Evolutionary conservation across 2,113 vertebrate species (phyloP).

Genomic region (Entelurus aequoreus): DNA sequence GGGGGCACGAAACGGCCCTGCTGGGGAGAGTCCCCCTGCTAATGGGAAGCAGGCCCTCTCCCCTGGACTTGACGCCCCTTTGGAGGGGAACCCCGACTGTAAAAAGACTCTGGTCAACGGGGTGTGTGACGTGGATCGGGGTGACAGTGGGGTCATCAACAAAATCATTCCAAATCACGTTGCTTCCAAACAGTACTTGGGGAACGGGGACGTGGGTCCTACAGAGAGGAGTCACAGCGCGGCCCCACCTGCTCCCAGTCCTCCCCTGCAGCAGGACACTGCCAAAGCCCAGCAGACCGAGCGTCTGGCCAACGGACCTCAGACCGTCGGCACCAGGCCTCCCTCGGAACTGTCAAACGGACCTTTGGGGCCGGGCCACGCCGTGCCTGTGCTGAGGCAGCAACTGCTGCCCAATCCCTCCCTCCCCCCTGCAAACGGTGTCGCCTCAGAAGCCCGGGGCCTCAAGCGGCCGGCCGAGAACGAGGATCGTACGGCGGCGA

Average conservation of each 20-base stretch:
- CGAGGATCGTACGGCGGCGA: constrained; percentile 75
- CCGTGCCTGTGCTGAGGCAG: constrained; percentile 76
- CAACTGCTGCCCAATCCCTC: constrained; percentile 84
- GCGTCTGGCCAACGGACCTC: constrained; percentile 93
- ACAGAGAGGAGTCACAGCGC: constrained; percentile 74
- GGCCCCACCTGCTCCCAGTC: constrained; percentile 71
- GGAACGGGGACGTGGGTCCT: constrained; percentile 92
- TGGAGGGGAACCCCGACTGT: constrained; percentile 81
- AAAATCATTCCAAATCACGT: constrained; percentile 99
- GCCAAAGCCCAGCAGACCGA: constrained; percentile 96
- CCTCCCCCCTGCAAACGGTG: constrained; percentile 85
- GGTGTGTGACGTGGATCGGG: constrained; percentile 96
- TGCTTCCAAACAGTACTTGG: constrained; percentile 96
- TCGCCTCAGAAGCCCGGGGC: constrained; percentile 80
- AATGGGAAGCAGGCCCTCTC: constrained; percentile 86
- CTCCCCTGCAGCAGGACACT: constrained; percentile 89
- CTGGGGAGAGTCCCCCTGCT: constrained; percentile 78
- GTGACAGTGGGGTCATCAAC: constrained; percentile 76
- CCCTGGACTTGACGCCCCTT: constrained; percentile 61
- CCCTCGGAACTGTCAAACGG: constrained; percentile 88
- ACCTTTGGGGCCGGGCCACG: constrained; percentile 84
- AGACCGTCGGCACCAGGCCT: constrained; percentile 73
- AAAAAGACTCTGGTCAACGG: constrained; percentile 94
- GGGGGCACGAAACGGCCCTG: constrained; percentile 88
- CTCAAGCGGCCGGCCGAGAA: constrained; percentile 90